A percentile compares a stretch with the other conserved stretches of the same genome.
Conservation (phyloP, 2,113 vertebrate species). For the Periophthalmus modestus region DNA sequence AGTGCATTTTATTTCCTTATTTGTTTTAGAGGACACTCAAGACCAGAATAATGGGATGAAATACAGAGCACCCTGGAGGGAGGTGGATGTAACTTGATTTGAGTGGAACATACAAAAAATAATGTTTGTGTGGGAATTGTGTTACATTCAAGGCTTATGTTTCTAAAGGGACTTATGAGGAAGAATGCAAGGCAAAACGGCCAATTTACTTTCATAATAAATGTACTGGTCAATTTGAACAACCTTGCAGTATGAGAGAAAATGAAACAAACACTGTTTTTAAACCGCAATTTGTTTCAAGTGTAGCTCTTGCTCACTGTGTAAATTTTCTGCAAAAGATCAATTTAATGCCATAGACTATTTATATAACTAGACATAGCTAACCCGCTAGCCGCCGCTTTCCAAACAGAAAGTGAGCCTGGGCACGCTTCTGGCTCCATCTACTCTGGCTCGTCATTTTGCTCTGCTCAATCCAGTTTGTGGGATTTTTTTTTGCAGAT, state of each 20-base stretch:
- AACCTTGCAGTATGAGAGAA: neutral
- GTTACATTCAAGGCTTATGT: constrained; percentile 26
- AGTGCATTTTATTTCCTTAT: constrained; percentile 31
- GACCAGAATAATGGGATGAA: constrained; percentile 48
- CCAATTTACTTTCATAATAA: neutral
- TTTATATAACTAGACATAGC: no score
- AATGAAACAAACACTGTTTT: neutral
- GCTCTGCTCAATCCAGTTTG: no score
- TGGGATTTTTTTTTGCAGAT: no score
- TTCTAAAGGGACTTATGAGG: constrained; percentile 5
- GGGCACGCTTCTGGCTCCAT: no score
- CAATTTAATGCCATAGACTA: no score
- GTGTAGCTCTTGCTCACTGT: no score
- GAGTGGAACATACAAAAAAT: neutral
- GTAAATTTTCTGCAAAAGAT: no score
- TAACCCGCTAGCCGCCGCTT: no score
- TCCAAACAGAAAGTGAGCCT: no score
- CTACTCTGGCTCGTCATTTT: no score
- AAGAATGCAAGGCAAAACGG: neutral
- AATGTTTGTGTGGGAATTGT: constrained; percentile 15
- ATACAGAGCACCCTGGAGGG: constrained; percentile 29
- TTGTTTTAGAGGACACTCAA: constrained; percentile 42
- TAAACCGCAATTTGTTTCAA: no score
- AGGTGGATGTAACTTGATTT: constrained; percentile 46
- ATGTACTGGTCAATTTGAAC: no score